These are phyloP conservation scores for Ctenoplectra terminalis DNA, from an alignment of 1,140 invertebrate species.

Conservation along the genomic window DNA sequence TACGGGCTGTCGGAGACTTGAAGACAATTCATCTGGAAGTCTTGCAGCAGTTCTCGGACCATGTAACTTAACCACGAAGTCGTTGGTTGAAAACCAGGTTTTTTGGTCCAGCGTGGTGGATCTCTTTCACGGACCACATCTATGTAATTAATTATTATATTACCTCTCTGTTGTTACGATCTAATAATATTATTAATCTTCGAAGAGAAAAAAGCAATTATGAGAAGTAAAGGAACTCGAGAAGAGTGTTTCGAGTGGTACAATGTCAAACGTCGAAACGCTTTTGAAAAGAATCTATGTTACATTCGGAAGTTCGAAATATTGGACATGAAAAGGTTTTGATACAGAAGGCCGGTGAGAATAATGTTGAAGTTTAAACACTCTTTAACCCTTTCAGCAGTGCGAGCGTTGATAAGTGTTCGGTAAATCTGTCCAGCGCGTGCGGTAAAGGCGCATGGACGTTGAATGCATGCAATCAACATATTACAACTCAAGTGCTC, in stretches of 20 bases:
- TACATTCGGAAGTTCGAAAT: background rate
- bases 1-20: slow-evolving; percentile 93
- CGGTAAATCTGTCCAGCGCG: slow-evolving; percentile 27
- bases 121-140: slow-evolving; percentile 94
- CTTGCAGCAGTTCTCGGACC: slow-evolving; percentile 91
- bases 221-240: background rate
- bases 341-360: background rate
- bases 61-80: slow-evolving; percentile 95
- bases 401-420: slow-evolving; percentile 6
- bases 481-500: slow-evolving; percentile 37
- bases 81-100: slow-evolving; percentile 92
- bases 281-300: no score
- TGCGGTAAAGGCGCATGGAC: slow-evolving; percentile 1
- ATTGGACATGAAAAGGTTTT: background rate
- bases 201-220: background rate
- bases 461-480: slow-evolving; percentile 29
- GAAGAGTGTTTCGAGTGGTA: background rate
- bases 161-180: background rate
- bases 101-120: slow-evolving; percentile 90
- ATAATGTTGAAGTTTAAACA: background rate
- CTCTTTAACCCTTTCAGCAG: background rate
- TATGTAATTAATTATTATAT: slow-evolving; percentile 35
- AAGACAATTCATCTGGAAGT: slow-evolving; percentile 91
- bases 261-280: no score
- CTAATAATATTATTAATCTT: background rate